phyloP scores from a whole-genome alignment of 2,797 vertebrate genomes.

The Falco biarmicus region DNA sequence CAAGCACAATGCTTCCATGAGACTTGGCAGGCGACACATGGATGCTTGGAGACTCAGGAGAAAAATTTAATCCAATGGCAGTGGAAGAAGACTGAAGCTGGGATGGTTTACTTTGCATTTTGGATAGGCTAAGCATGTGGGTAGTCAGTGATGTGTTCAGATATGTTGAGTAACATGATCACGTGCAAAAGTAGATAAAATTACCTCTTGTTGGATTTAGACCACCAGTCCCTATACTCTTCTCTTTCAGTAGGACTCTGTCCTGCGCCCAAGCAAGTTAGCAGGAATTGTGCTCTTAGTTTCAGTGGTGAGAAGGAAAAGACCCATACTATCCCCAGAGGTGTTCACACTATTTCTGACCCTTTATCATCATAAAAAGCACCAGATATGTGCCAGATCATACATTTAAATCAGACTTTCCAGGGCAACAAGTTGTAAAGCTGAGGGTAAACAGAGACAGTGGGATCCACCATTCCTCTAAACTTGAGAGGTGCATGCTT shows the following conservation, averaged over 20 bases:
- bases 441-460: not conserved
- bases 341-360: not conserved
- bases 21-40: not conserved
- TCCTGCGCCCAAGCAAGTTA: not conserved
- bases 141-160: not conserved
- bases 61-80: not conserved
- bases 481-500: not conserved
- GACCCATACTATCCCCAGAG: not conserved
- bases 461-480: not conserved
- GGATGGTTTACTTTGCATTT: not conserved
- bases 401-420: not conserved
- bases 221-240: not conserved
- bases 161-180: not conserved
- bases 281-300: not conserved
- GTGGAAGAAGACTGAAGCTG: not conserved
- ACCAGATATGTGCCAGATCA: not conserved
- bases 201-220: not conserved
- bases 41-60: not conserved
- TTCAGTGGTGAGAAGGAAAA: not conserved
- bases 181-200: not conserved
- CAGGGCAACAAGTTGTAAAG: not conserved
- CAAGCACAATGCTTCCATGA: not conserved
- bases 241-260: not conserved
- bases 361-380: not conserved
- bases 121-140: not conserved